These are phyloP conservation scores for Folsomia candida DNA, from an alignment of 2,888 invertebrate genomes.

Conservation along the genomic window DNA sequence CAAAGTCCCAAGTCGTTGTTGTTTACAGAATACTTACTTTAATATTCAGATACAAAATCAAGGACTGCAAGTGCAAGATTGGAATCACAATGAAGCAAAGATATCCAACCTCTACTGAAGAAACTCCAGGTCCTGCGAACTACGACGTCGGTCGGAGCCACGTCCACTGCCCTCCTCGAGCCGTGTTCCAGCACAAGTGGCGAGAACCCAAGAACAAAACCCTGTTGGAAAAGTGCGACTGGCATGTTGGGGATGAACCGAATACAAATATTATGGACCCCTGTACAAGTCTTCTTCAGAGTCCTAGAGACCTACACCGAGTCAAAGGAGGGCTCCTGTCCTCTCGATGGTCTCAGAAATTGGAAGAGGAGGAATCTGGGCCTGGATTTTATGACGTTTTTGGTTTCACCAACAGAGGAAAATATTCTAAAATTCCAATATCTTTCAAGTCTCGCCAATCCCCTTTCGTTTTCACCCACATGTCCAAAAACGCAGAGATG, in stretches of 20 bases:
- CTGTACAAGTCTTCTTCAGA: background rate
- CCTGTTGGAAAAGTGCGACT: background rate
- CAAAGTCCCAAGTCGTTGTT: too few species aligned
- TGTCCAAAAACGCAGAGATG: background rate
- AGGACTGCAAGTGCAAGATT: conserved; percentile 17
- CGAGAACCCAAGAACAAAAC: conserved; percentile 15
- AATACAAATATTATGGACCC: background rate
- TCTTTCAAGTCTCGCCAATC: conserved; percentile 32
- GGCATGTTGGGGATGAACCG: background rate
- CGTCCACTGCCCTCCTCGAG: background rate
- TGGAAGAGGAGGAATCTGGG: conserved; percentile 7
- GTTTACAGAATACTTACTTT: background rate
- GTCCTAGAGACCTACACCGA: conserved; percentile 8
- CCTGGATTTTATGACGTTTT: conserved; percentile 20
- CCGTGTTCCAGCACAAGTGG: conserved; percentile 27
- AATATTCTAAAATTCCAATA: conserved; percentile 23
- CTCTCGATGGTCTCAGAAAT: conserved; percentile 17
- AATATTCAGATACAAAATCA: conserved; percentile 11
- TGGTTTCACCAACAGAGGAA: conserved; percentile 23
- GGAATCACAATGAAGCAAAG: conserved; percentile 24
- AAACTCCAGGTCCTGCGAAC: conserved; percentile 32
- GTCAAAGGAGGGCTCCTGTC: conserved; percentile 26
- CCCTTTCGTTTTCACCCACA: conserved; percentile 25
- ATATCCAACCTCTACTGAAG: conserved; percentile 8
- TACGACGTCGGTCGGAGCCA: conserved; percentile 8